Base-by-base conservation (phyloP, 2,888 invertebrate species). In the Cheilosia variabilis region DNA sequence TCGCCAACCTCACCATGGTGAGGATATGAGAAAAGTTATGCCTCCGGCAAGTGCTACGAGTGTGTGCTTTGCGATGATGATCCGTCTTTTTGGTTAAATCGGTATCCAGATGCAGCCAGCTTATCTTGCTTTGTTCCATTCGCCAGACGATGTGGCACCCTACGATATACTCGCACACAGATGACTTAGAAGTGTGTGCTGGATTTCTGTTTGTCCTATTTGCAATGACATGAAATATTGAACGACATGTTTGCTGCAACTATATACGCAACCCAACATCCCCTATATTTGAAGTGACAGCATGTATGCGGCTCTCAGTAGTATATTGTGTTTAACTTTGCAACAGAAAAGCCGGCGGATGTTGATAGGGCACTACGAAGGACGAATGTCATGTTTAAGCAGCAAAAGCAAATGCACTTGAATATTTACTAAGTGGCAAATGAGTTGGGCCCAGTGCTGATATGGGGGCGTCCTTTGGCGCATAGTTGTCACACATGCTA, bases 151-250 rank as follows among this genome's bases (percentile, higher is more conserved):
- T 52, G 65, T 37, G 13, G 47, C 31, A 31, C 7, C 31, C 31
- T 31, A 31, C 58, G 43, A 55, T 13, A 47, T 37, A 62, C n/a
- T 19, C 47, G 10, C 13, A 58, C 68, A 24, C 73, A 66, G 58
- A 58, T 52, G 66, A 73, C 52, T 66, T 47, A 62, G 37, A 69
- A 43, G 13, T 65, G 50, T 58, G 58, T 71, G 58, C 66, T 45
- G 58, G 13, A 55, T 65, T 60, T 83, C 68, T 78, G 79, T 83
- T 83, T 73, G 83, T 52, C 57, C 78, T 68, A 79, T 83, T 83
- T 65, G 83, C 73, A 79, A 63, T 83, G 68, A 79, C 79, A 83
- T 79, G 73, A 83, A 83, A 73, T 83, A 83, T 83, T 83, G 83
- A 83, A 79, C 72, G 83, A 79, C 73, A 78, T 83, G 78, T 83